Conservation (phyloP, 2,113 vertebrate species). For the Oryzias melastigma region DNA sequence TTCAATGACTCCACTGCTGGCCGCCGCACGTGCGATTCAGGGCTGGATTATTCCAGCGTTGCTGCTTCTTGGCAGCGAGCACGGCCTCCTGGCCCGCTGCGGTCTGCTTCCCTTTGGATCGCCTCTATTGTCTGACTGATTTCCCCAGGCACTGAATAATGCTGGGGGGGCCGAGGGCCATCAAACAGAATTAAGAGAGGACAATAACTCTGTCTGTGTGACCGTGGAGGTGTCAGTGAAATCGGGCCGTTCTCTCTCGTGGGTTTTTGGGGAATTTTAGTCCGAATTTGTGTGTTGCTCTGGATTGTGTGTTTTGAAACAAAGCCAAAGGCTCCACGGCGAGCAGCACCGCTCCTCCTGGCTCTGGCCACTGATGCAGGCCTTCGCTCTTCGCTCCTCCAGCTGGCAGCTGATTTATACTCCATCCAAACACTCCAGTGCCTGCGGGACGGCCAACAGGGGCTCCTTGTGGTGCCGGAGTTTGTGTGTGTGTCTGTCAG, state of each 20-base stretch:
- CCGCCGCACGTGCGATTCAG: constrained; percentile 26
- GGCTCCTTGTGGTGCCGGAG: constrained; percentile 60
- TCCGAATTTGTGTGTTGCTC: background rate
- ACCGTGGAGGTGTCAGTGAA: constrained; percentile 22
- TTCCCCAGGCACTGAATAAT: constrained; percentile 42
- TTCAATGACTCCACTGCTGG: constrained; percentile 25
- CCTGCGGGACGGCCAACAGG: constrained; percentile 61
- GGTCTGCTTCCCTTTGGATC: constrained; percentile 51
- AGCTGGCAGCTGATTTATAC: constrained; percentile 62
- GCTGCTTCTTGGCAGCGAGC: constrained; percentile 44
- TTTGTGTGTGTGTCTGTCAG: constrained; percentile 42
- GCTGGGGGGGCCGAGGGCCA: constrained; percentile 54
- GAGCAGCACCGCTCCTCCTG: constrained; percentile 63
- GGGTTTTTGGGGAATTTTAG: constrained; percentile 4
- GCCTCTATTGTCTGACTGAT: constrained; percentile 55
- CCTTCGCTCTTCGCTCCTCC: constrained; percentile 60
- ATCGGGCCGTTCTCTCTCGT: constrained; percentile 14
- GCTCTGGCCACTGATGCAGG: constrained; percentile 51
- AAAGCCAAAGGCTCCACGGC: constrained; percentile 53
- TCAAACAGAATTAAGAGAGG: constrained; percentile 58
- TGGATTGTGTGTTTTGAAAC: constrained; percentile 46
- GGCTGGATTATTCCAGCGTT: constrained; percentile 57
- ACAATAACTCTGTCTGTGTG: constrained; percentile 47
- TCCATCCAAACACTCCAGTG: constrained; percentile 66
- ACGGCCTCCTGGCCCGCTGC: constrained; percentile 41